phyloP scores from a whole-genome alignment of 2,113 vertebrate genomes.

The Carassius carassius region DNA sequence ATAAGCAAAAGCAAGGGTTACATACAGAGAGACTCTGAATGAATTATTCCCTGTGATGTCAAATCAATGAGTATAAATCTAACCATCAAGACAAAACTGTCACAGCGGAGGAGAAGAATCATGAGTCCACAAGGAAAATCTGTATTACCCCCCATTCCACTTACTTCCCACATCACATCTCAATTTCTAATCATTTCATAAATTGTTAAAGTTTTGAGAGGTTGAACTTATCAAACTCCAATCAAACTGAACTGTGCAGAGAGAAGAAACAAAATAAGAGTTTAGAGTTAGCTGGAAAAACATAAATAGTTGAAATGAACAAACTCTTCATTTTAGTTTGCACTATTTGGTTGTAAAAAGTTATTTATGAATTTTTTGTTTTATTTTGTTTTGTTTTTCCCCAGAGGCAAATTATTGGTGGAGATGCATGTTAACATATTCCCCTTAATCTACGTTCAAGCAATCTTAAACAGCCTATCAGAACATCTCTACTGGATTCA shows the following conservation, averaged over 20 bases:
- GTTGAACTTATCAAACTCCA: neutral
- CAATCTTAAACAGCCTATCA: neutral
- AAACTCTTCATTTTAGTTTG: neutral
- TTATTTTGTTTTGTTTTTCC: neutral
- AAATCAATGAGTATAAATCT: constrained; percentile 30
- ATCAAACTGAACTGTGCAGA: neutral
- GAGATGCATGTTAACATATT: neutral
- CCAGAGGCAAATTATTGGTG: neutral
- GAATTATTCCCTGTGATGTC: constrained; percentile 45
- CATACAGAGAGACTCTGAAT: constrained; percentile 10
- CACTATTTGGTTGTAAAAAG: neutral
- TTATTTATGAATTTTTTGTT: neutral
- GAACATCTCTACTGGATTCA: neutral
- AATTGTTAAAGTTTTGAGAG: neutral
- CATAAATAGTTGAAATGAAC: neutral
- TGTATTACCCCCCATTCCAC: neutral
- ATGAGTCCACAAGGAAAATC: neutral
- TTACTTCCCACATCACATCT: neutral
- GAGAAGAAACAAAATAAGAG: neutral
- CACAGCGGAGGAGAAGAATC: neutral
- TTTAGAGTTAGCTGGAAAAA: neutral
- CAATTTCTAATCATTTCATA: neutral
- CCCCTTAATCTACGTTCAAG: neutral
- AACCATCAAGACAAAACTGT: constrained; percentile 41
- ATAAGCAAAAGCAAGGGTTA: constrained; percentile 1